Percentiles rank a stretch among this genome's conserved stretches.
phyloP scores from a whole-genome alignment of 1,140 invertebrate species.

The Euura lappo region DNA sequence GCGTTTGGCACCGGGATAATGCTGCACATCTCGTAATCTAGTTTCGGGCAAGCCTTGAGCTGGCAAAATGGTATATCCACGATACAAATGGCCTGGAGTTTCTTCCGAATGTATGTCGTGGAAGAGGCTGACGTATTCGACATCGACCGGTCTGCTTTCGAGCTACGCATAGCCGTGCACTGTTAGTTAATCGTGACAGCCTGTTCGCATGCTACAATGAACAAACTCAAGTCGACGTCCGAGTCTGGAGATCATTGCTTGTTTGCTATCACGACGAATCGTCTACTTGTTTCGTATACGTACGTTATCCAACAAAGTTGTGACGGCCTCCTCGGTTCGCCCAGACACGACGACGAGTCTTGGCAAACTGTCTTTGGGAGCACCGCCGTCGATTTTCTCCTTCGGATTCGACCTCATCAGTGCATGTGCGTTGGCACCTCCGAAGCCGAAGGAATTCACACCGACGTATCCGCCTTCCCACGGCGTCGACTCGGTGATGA shows the following conservation, averaged over 20 bases:
- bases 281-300: conserved; percentile 18
- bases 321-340: conserved; percentile 68
- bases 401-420: conserved; percentile 68
- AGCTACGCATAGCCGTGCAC: not conserved
- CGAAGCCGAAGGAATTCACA: conserved; percentile 88
- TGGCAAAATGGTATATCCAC: conserved; percentile 63
- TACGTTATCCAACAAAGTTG: conserved; percentile 68
- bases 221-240: no score
- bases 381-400: conserved; percentile 57
- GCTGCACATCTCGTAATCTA: conserved; percentile 67
- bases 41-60: conserved; percentile 55
- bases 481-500: conserved; percentile 70
- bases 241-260: no score
- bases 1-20: conserved; percentile 47
- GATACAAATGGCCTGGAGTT: conserved; percentile 63
- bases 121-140: conserved; percentile 63
- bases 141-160: conserved; percentile 59
- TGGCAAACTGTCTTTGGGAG: conserved; percentile 60
- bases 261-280: no score
- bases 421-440: conserved; percentile 82
- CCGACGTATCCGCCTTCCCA: conserved; percentile 66
- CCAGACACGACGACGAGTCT: conserved; percentile 64
- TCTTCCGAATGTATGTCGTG: conserved; percentile 57
- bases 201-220: no score
- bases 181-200: no score